These are phyloP conservation scores for Petrocephalus schoutedeni DNA, from an alignment of 2,797 vertebrate species.

Conservation along the genomic window DNA sequence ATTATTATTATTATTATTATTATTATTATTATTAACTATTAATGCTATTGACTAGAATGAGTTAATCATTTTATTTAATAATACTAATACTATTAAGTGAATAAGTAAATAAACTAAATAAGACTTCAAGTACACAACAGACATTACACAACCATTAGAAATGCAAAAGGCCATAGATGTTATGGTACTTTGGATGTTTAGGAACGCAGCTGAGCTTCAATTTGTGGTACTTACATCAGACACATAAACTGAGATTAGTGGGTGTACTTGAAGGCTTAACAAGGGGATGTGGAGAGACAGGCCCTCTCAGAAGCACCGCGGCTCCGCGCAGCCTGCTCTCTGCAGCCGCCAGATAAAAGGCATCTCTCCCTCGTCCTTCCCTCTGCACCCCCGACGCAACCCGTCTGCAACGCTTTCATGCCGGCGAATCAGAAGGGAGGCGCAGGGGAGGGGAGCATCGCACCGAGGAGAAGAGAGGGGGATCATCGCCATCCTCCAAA, in stretches of 20 bases:
- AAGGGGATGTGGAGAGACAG: not conserved
- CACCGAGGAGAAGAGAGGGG: not conserved
- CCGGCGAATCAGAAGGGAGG: not conserved
- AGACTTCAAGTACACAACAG: not conserved
- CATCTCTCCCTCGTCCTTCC: not conserved
- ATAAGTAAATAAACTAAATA: not conserved
- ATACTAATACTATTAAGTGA: not conserved
- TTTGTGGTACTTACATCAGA: not conserved
- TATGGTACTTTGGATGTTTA: not conserved
- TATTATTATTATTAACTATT: not conserved
- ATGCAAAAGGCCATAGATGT: not conserved
- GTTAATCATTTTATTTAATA: not conserved
- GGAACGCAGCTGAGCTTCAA: not conserved
- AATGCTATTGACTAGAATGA: not conserved
- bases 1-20: not conserved
- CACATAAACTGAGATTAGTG: conserved; percentile 9
- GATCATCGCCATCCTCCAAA: not conserved
- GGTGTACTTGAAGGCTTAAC: not conserved
- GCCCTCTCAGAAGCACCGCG: not conserved
- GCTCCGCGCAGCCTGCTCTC: not conserved
- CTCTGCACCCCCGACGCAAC: not conserved
- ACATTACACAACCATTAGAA: not conserved
- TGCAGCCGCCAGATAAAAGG: not conserved
- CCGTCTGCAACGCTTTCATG: not conserved
- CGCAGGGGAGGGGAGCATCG: not conserved